These are phyloP conservation scores for Drosophila nasuta DNA, from an alignment of 1,140 invertebrate genomes.

Conservation along the genomic window DNA sequence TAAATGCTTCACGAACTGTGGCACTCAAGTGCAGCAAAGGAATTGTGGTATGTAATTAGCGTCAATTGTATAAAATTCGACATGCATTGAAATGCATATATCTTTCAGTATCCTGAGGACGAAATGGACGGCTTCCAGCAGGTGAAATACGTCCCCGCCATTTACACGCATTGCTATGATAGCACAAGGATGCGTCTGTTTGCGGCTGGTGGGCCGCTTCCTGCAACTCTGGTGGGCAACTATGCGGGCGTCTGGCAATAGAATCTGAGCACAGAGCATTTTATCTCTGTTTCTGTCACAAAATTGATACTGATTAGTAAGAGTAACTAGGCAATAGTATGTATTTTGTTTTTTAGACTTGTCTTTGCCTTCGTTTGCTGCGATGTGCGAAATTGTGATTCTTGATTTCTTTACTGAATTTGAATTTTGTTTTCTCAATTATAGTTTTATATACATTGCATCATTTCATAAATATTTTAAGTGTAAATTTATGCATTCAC, in stretches of 20 bases:
- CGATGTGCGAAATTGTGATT: slow-evolving; percentile 43
- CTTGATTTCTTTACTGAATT: slow-evolving; percentile 42
- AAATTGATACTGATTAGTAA: slow-evolving; percentile 74
- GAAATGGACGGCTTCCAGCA: slow-evolving; percentile 93
- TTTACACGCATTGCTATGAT: slow-evolving; percentile 98
- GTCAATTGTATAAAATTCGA: slow-evolving; percentile 28
- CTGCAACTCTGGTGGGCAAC: slow-evolving; percentile 95
- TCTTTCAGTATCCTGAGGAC: slow-evolving; percentile 91
- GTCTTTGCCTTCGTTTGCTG: slow-evolving; percentile 24
- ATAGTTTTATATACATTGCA: slow-evolving; percentile 52
- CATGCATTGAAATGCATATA: slow-evolving; percentile 45
- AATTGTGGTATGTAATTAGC: slow-evolving; percentile 90
- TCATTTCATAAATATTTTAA: slow-evolving; percentile 55
- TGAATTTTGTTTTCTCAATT: slow-evolving; percentile 42
- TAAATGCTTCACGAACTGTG: slow-evolving; percentile 94
- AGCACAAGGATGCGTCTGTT: slow-evolving; percentile 95
- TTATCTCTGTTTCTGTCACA: slow-evolving; percentile 23
- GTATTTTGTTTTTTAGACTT: slow-evolving; percentile 44
- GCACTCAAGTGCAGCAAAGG: slow-evolving; percentile 95
- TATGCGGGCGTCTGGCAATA: slow-evolving; percentile 90
- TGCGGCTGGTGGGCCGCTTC: slow-evolving; percentile 96
- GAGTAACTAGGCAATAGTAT: slow-evolving; percentile 32
- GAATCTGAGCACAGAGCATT: slow-evolving; percentile 6
- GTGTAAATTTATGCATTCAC: slow-evolving; percentile 56
- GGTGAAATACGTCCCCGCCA: slow-evolving; percentile 95